Percentiles rank a stretch among this genome's conserved stretches.
These are phyloP conservation scores for Chouioia cunea DNA, from an alignment of 2,888 invertebrate species.

Conservation along the genomic window DNA sequence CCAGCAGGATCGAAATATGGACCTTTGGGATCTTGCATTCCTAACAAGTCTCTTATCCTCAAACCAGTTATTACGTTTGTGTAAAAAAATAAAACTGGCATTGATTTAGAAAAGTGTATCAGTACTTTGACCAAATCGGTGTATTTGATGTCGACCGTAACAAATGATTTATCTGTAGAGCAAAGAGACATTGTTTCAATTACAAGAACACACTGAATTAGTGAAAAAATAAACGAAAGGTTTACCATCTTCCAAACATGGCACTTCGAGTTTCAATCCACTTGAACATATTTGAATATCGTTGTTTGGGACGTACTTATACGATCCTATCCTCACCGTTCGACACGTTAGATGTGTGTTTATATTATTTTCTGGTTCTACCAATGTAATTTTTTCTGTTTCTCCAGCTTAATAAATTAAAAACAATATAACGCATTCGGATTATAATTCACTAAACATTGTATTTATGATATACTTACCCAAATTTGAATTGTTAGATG, in stretches of 20 bases:
- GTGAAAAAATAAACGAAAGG: background rate
- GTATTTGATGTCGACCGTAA: conserved; percentile 76
- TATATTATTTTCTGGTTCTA: conserved; percentile 17
- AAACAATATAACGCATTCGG: background rate
- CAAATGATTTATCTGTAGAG: conserved; percentile 35
- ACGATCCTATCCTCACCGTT: conserved; percentile 87
- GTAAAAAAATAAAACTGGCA: conserved; percentile 86
- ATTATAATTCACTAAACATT: conserved; percentile 6
- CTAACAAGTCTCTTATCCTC: conserved; percentile 78
- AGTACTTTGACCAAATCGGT: conserved; percentile 81
- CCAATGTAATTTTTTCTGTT: conserved; percentile 9
- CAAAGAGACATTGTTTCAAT: background rate
- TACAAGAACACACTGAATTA: background rate
- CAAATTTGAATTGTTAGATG: conserved; percentile 14
- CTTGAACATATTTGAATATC: conserved; percentile 73
- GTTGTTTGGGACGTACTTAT: conserved; percentile 82
- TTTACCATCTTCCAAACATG: conserved; percentile 67
- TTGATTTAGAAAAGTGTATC: conserved; percentile 80
- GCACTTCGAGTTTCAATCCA: conserved; percentile 68
- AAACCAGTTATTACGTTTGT: conserved; percentile 78
- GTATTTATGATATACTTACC: conserved; percentile 3
- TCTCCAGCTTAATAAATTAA: conserved; percentile 20
- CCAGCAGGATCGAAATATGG: conserved; percentile 71
- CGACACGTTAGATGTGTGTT: conserved; percentile 76
- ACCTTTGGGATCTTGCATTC: conserved; percentile 74